Conservation (phyloP, 1,140 invertebrate genomes). For the Formica selysi region DNA sequence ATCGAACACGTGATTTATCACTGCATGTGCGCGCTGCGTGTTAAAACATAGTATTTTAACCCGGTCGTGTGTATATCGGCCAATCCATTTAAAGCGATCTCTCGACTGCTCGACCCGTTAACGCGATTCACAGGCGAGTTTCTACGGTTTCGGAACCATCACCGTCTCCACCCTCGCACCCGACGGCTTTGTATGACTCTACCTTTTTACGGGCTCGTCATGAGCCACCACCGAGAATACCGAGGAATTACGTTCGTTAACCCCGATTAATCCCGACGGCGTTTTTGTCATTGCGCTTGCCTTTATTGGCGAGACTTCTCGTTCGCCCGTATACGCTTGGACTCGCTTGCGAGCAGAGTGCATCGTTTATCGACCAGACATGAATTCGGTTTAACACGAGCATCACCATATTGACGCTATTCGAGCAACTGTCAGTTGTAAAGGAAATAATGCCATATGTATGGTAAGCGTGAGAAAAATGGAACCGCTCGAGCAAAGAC, state of each 20-base stretch:
- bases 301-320: slow-evolving; percentile 65
- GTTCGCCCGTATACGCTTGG: slow-evolving; percentile 5
- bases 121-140: slow-evolving; percentile 56
- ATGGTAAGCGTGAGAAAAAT: not conserved
- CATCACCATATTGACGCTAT: not conserved
- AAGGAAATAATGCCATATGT: not conserved
- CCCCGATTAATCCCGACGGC: slow-evolving; percentile 70
- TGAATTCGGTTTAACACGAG: slow-evolving; percentile 28
- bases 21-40: not conserved
- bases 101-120: slow-evolving; percentile 24
- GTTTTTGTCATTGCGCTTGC: slow-evolving; percentile 68
- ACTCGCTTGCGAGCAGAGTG: slow-evolving; percentile 10
- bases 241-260: slow-evolving; percentile 71
- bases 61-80: slow-evolving; percentile 73
- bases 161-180: not conserved
- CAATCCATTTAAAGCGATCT: slow-evolving; percentile 81
- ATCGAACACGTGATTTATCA: slow-evolving; percentile 17
- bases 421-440: not conserved
- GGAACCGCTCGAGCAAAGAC: not conserved
- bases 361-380: slow-evolving; percentile 47
- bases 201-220: slow-evolving; percentile 47
- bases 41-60: slow-evolving; percentile 45
- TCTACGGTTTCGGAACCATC: slow-evolving; percentile 66
- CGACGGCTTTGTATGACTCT: slow-evolving; percentile 14
- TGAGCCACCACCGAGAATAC: slow-evolving; percentile 63